Evolutionary conservation across 1,140 invertebrate genomes (phyloP).

Genomic region (Ylistrum balloti): DNA sequence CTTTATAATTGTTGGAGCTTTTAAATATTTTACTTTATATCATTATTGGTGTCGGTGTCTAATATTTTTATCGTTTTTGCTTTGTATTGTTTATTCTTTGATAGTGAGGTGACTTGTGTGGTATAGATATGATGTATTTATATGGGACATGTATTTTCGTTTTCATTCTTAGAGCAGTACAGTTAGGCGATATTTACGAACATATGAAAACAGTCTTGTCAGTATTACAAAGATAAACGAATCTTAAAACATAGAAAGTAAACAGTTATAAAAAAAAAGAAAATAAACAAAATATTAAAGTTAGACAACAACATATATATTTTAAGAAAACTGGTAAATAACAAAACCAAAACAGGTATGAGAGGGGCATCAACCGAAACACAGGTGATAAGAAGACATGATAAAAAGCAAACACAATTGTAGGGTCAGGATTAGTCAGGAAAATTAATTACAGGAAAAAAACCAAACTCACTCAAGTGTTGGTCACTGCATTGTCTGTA

Average conservation of each 20-base stretch:
- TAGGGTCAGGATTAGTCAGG: background rate
- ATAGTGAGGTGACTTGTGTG: too few relatives aligned
- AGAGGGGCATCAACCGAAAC: background rate
- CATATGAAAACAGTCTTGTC: background rate
- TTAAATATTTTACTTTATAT: too few relatives aligned
- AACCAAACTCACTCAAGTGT: background rate
- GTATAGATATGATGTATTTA: too few relatives aligned
- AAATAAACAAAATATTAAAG: background rate
- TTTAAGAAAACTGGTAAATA: background rate
- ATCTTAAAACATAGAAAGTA: background rate
- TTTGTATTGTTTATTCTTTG: too few relatives aligned
- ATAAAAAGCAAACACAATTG: background rate
- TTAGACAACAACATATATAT: background rate
- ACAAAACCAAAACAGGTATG: background rate
- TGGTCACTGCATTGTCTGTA: too few relatives aligned
- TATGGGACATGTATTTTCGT: too few relatives aligned
- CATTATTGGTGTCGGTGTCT: too few relatives aligned
- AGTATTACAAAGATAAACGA: background rate
- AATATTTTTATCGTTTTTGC: too few relatives aligned
- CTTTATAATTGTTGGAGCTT: too few relatives aligned
- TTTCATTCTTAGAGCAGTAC: too few relatives aligned
- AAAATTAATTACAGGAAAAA: background rate
- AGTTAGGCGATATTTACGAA: too few relatives aligned
- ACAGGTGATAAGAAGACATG: background rate
- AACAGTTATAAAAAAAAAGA: background rate